Evolutionary conservation across 2,888 invertebrate species (phyloP), one percentile per base, ranked within the genome.

Genomic region (Drosophila recens): DNA sequence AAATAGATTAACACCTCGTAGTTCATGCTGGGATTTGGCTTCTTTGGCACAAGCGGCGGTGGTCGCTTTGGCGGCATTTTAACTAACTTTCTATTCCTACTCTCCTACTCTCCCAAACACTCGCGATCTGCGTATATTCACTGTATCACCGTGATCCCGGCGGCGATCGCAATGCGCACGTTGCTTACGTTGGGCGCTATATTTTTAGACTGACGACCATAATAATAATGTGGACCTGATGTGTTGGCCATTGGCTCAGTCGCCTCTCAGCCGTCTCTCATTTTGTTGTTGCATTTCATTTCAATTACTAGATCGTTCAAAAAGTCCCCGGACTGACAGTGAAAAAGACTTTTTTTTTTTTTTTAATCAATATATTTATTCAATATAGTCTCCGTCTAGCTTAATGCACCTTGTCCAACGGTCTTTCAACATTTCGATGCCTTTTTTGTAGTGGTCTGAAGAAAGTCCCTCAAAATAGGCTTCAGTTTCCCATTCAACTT

Each of bases 1-100:
- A 97, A 93, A 92, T 97, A 97, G 83, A 97, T 94, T 38, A 97
- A 93, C 92, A 97, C 96, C 94, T 97, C 97, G 89, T 97, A 97
- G 8, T 96, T 95, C 91, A 97, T 93, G 88, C 96, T 96, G 6
- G 96, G 96, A 92, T 96, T 96, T 87, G 96, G 94, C 93, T 95
- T 94, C 73, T 89, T 91, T 1, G 91, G 91, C 80, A 91, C 89
- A 58, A 87, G 72, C 15, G 87, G 82, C 33, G 88, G 90, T 42
- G 82, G 87, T 54, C 90, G 86, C 65, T 90, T 90, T 53, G 90
- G 90, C 51, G 91, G 91, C 90, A 91, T 91, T 59, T 67, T 62
- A 38, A 63, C 62, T 58, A 38, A n/a, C 38, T 58, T 27, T 2
- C 13, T 2, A 13, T 48, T 38, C 8, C 13, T 2, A 13, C 23